phyloP scores from a whole-genome alignment of 2,888 invertebrate species.

The Isotomurus palustris region DNA sequence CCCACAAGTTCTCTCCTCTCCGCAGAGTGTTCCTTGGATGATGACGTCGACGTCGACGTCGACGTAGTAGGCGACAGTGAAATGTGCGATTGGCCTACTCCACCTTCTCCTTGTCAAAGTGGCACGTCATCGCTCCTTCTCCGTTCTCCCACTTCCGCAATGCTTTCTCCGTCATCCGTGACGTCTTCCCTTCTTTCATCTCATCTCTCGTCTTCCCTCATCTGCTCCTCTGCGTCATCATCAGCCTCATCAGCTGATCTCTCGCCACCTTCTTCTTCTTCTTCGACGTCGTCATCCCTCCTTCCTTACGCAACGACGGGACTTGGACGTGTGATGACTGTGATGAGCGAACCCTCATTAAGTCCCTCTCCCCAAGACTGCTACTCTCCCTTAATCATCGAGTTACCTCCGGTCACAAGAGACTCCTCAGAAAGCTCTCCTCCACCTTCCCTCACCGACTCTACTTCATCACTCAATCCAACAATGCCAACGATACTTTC shows the following conservation, averaged over 20 bases:
- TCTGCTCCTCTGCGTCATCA: not conserved
- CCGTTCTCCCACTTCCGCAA: too few species aligned
- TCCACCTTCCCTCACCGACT: slow-evolving; percentile 19
- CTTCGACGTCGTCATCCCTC: too few species aligned
- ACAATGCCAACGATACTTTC: slow-evolving; percentile 26
- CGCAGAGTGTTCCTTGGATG: slow-evolving; percentile 36
- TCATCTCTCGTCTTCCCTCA: slow-evolving; percentile 4
- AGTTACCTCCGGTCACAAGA: slow-evolving; percentile 7
- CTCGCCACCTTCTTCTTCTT: too few species aligned
- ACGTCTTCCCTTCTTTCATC: slow-evolving; percentile 5
- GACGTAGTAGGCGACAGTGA: slow-evolving; percentile 43
- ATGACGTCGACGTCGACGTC: slow-evolving; percentile 37
- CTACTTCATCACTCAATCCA: slow-evolving; percentile 19
- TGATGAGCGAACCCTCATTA: slow-evolving; percentile 7
- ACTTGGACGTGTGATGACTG: slow-evolving; percentile 2
- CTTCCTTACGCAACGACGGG: not conserved
- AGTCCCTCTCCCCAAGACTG: not conserved
- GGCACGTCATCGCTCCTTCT: too few species aligned
- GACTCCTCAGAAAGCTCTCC: not conserved
- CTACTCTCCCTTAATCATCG: slow-evolving; percentile 6
- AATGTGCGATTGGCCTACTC: slow-evolving; percentile 44
- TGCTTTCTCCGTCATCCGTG: slow-evolving; percentile 24
- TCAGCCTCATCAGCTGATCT: slow-evolving; percentile 6
- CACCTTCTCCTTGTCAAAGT: too few species aligned
- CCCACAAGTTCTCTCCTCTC: slow-evolving; percentile 27